Percentiles rank a stretch among this genome's conserved stretches.
These are phyloP conservation scores for Podarcis raffonei DNA, from an alignment of 2,113 vertebrate genomes.

Conservation along the genomic window DNA sequence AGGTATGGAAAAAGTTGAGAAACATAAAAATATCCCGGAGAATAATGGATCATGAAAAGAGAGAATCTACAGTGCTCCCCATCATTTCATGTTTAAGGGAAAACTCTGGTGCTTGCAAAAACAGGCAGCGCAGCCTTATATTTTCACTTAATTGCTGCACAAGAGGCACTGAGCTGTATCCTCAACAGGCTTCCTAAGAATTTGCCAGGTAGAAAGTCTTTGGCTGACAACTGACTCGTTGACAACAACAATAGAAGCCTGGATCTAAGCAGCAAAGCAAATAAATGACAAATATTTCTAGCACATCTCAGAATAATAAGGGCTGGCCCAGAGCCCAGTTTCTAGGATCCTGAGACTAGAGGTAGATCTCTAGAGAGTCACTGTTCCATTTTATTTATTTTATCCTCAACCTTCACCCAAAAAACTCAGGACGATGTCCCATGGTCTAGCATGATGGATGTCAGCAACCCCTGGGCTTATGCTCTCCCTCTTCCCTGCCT, in stretches of 20 bases:
- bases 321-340: not conserved
- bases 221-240: not conserved
- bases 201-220: not conserved
- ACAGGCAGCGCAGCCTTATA: not conserved
- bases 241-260: slow-evolving; percentile 4
- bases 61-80: too few species aligned
- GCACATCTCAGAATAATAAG: not conserved
- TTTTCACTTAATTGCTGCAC: not conserved
- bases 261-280: not conserved
- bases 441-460: not conserved
- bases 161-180: not conserved
- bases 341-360: not conserved
- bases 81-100: not conserved
- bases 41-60: not conserved
- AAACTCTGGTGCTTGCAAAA: not conserved
- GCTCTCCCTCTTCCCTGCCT: too few species aligned
- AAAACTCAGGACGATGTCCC: not conserved
- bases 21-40: not conserved
- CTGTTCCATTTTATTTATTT: not conserved
- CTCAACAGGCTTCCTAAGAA: not conserved
- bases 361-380: not conserved
- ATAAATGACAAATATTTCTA: not conserved
- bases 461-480: too few species aligned
- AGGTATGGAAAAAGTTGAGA: not conserved
- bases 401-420: not conserved